Conservation (phyloP, 2,888 invertebrate species). For the Drosophila melanocephala region DNA sequence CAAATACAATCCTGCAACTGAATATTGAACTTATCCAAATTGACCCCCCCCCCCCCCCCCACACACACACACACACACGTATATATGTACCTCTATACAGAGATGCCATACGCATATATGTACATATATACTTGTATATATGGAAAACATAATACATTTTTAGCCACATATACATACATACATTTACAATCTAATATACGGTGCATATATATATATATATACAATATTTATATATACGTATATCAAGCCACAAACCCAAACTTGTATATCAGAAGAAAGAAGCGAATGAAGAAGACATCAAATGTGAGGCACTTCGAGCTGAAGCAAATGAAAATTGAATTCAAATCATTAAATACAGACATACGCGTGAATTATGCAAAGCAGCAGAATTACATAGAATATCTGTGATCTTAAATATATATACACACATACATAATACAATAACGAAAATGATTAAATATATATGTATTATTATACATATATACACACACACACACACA, state of each 20-base stretch:
- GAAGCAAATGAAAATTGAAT: slow-evolving; percentile 16
- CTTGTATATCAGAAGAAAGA: slow-evolving; percentile 17
- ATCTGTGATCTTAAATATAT: slow-evolving; percentile 86
- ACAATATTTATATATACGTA: slow-evolving; percentile 66
- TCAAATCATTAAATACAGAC: slow-evolving; percentile 61
- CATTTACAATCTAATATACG: slow-evolving; percentile 46
- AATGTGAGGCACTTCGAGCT: slow-evolving; percentile 36
- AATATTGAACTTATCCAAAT: slow-evolving; percentile 28
- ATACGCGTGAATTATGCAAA: slow-evolving; percentile 65
- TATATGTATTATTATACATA: slow-evolving; percentile 3
- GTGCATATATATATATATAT: slow-evolving; percentile 40
- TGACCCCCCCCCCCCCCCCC: background rate
- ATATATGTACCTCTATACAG: slow-evolving; percentile 19
- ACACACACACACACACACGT: slow-evolving; percentile 12
- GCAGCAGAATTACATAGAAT: slow-evolving; percentile 84
- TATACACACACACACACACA: slow-evolving; percentile 16
- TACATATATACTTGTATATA: slow-evolving; percentile 44
- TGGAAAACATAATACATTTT: slow-evolving; percentile 40
- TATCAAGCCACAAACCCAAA: slow-evolving; percentile 30
- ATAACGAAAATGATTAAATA: slow-evolving; percentile 23
- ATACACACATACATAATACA: slow-evolving; percentile 43
- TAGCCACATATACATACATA: slow-evolving; percentile 60
- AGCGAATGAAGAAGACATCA: slow-evolving; percentile 27
- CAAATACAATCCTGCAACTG: slow-evolving; percentile 17
- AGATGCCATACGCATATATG: slow-evolving; percentile 13